A percentile compares a stretch with the other conserved stretches of the same genome.
These are phyloP conservation scores for Didymodactylos carnosus DNA, from an alignment of 2,888 invertebrate species.

Conservation along the genomic window DNA sequence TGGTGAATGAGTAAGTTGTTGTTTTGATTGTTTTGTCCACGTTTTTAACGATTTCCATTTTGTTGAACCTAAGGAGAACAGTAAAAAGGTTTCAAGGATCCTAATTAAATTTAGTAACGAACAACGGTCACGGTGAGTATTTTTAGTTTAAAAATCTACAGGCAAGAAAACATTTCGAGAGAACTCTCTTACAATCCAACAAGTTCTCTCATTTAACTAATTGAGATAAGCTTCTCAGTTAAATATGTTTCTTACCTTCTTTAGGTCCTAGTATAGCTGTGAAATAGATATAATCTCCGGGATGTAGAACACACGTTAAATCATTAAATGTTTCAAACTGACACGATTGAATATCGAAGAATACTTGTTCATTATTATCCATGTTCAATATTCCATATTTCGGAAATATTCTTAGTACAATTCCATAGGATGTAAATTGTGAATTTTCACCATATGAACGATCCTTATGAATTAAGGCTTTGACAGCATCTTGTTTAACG, in stretches of 20 bases:
- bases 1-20: neutral
- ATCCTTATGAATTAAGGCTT: conserved; percentile 10
- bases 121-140: too few relatives aligned
- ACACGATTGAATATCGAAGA: conserved; percentile 25
- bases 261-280: conserved; percentile 34
- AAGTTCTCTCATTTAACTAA: too few relatives aligned
- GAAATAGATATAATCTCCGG: conserved; percentile 30
- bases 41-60: conserved; percentile 15
- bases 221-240: neutral
- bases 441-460: neutral
- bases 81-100: too few relatives aligned
- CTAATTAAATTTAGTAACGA: too few relatives aligned
- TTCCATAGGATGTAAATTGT: neutral
- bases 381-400: conserved; percentile 35
- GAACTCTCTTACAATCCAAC: too few relatives aligned
- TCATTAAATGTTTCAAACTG: conserved; percentile 15
- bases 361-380: conserved; percentile 35
- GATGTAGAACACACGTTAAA: conserved; percentile 14
- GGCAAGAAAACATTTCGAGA: too few relatives aligned
- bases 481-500: conserved; percentile 14
- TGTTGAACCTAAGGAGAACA: neutral
- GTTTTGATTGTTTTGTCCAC: neutral
- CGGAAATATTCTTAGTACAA: conserved; percentile 25
- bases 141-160: too few relatives aligned
- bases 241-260: conserved; percentile 20